Base-by-base conservation (phyloP, 2,888 invertebrate species). In the Drosophila mettleri region DNA sequence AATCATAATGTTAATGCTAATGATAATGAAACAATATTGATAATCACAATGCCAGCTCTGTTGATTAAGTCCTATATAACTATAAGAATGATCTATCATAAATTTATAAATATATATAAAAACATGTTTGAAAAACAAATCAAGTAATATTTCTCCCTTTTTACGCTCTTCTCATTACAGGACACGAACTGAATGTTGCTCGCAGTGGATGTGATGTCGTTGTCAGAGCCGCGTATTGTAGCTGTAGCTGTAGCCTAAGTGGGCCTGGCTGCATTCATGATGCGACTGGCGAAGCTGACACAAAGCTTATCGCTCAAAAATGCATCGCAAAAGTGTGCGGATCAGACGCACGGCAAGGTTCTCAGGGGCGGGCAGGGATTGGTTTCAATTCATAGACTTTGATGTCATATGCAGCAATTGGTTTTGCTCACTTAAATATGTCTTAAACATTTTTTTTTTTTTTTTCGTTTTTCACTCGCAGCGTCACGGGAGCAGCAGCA, bases 211-310 rank as follows among this genome's bases (percentile, higher is more conserved):
- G 70, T 24, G 48, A 63, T 70, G 73, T 33, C 34, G 63, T 62
- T 60, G 51, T 31, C 41, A 8, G 45, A 16, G 59, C 46, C 38
- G 45, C 29, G 22, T 65, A 63, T 62, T 46, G 58, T 64, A 18
- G 59, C 74, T 46, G 61, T 69, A 34, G 61, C 74, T 60, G 53
- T 63, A 57, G 66, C 63, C 69, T 74, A 66, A 70, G 73, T 73
- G 64, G 78, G 63, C 72, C 62, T 62, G 78, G 78, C 74, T 29
- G 62, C 53, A 59, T 41, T 55, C 73, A 91, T 64, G 78, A 91
- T 92, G 91, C 90, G 91, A 70, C 75, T 92, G 83, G 88, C 91
- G 33, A 91, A 90, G 76, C 74, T 91, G 43, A 80, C 91, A 43
- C 87, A 90, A 71, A 88, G 89, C 72, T 91, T 91, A 64, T 83